Evolutionary conservation across 2,797 vertebrate species (phyloP).

Genomic region (Pygocentrus nattereri): DNA sequence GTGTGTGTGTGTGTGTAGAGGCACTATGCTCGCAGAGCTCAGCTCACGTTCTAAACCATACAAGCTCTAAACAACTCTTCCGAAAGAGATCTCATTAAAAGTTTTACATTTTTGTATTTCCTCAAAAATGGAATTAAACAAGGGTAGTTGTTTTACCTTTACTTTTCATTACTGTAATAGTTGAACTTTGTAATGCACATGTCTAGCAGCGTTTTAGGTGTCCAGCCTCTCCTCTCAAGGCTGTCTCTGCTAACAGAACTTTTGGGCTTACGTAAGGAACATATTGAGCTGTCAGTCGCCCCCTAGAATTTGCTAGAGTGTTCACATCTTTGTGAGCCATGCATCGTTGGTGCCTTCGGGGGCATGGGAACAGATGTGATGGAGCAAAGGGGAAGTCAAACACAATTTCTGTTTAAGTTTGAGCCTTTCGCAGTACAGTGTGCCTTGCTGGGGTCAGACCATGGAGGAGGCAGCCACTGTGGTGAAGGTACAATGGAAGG

Average conservation of each 20-base stretch:
- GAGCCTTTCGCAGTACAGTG: constrained; percentile 56
- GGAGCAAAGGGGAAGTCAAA: constrained; percentile 63
- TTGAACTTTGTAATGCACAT: not conserved
- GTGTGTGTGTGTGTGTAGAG: not conserved
- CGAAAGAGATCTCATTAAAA: too few species aligned
- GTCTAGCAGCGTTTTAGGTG: not conserved
- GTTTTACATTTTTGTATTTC: too few species aligned
- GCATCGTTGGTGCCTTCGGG: constrained; percentile 68
- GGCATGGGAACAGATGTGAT: constrained; percentile 77
- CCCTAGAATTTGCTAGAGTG: constrained; percentile 70
- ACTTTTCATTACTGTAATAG: too few species aligned
- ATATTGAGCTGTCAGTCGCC: constrained; percentile 72
- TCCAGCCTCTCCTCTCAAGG: not conserved
- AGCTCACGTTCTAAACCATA: too few species aligned
- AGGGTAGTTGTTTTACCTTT: too few species aligned
- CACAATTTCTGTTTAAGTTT: constrained; percentile 70
- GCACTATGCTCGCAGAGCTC: not conserved
- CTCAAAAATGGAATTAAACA: too few species aligned
- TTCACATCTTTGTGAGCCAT: constrained; percentile 59
- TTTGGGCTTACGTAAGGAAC: constrained; percentile 70
- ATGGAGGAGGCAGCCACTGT: constrained; percentile 69
- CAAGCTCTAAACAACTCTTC: too few species aligned
- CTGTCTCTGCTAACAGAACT: constrained; percentile 33
- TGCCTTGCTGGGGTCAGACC: constrained; percentile 52
- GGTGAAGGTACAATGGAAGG: constrained; percentile 72